Percentiles rank a stretch among this genome's conserved stretches.
These are phyloP conservation scores for Quadroppia sp. DNA, from an alignment of 2,888 invertebrate species.

Conservation along the genomic window DNA sequence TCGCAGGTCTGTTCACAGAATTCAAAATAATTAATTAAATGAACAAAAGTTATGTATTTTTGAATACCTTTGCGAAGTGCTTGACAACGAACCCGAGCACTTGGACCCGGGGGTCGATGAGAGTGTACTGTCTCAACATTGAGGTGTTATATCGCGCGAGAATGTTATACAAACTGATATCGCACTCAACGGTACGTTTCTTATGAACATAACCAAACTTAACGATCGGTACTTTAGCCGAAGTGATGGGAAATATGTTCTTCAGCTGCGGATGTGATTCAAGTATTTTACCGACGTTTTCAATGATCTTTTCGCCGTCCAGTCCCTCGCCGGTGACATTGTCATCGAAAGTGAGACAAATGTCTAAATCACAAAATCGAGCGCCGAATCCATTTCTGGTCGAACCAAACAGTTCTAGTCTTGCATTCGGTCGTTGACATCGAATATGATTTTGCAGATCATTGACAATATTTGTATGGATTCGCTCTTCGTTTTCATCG, in stretches of 20 bases:
- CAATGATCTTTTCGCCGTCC: slow-evolving; percentile 52
- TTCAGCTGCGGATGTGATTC: slow-evolving; percentile 51
- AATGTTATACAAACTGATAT: slow-evolving; percentile 61
- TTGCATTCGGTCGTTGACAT: slow-evolving; percentile 51
- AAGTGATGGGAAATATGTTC: slow-evolving; percentile 56
- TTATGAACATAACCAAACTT: slow-evolving; percentile 57
- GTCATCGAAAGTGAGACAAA: slow-evolving; percentile 58
- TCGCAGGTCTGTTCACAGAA: slow-evolving; percentile 54
- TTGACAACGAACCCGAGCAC: slow-evolving; percentile 58
- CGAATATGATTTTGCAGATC: slow-evolving; percentile 53
- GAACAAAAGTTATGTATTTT: slow-evolving; percentile 23
- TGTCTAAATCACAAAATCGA: slow-evolving; percentile 59
- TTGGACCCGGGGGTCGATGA: slow-evolving; percentile 58
- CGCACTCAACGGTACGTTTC: slow-evolving; percentile 57
- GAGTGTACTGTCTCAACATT: slow-evolving; percentile 57
- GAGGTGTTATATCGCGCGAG: slow-evolving; percentile 59
- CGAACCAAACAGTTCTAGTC: slow-evolving; percentile 59
- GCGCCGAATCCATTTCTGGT: slow-evolving; percentile 61
- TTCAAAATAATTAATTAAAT: not conserved
- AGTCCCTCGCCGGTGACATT: slow-evolving; percentile 52
- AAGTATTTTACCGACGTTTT: slow-evolving; percentile 53
- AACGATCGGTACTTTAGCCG: slow-evolving; percentile 62
- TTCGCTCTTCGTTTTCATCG: slow-evolving; percentile 49
- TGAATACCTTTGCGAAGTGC: slow-evolving; percentile 57
- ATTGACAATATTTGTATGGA: slow-evolving; percentile 50